Evolutionary conservation across 2,888 invertebrate species (phyloP), one percentile per base, ranked within the genome.

Genomic region (Antheraea yamamai): DNA sequence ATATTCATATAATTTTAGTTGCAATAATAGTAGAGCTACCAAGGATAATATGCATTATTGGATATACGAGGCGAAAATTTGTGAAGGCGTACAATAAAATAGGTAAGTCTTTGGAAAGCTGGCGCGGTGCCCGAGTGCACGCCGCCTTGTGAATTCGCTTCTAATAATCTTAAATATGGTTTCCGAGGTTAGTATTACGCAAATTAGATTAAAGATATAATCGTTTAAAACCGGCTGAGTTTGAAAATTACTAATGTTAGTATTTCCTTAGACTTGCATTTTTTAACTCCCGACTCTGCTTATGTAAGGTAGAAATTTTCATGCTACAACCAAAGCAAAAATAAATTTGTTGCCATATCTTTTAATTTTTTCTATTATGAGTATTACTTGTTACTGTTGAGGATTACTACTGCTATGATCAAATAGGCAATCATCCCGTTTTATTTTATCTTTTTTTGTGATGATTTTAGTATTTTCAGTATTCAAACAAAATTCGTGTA

Each of bases 61-160:
- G 51, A 16, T 20, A 30, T 51, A 52, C 72, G 72, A 72, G 30
- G 26, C 81, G 85, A 75, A 81, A 87, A 88, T 86, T 84, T 84
- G 83, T 81, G 81, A 81, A 84, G 80, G 81, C 82, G 78, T 83
- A 83, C 83, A 81, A 81, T 81, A 83, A 83, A 84, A 78, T 79
- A 79, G 80, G 78, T 74, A 77, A 73, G 72, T 73, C 74, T 68
- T 70, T 71, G 55, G 72, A 70, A 47, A n/a, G 74, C 73, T 82
- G 81, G 81, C 83, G 74, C 35, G 14, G 75, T 81, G 82, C 86
- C 85, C 81, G 74, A 73, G 75, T 77, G 79, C 81, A 74, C 58
- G 58, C 73, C 35, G 55, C 6, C 75, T 73, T 55, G 70, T 66
- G 64, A 76, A 74, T 76, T 78, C 75, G 79, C 76, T 79, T 80